Conservation (phyloP, 2,797 vertebrate species). For the Saxicola maurus region DNA sequence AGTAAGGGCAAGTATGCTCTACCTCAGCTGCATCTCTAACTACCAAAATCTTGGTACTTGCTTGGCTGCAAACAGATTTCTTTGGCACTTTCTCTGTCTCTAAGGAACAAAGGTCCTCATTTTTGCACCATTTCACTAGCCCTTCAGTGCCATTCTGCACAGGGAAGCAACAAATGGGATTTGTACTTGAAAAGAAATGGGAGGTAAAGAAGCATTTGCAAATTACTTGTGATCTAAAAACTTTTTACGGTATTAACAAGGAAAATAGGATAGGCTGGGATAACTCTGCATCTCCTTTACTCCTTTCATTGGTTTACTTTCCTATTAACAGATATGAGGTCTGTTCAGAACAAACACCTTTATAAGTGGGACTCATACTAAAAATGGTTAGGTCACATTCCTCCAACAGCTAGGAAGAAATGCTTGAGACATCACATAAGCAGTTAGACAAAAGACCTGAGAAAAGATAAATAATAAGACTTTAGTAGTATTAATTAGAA, state of each 20-base stretch:
- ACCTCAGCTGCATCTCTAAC: neutral
- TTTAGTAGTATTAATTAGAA: neutral
- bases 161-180: neutral
- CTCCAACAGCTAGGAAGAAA: neutral
- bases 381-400: neutral
- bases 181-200: neutral
- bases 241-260: neutral
- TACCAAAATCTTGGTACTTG: neutral
- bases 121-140: neutral
- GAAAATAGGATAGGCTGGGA: neutral
- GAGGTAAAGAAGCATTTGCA: neutral
- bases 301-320: neutral
- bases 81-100: neutral
- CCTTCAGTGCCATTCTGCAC: neutral
- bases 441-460: neutral
- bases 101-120: neutral
- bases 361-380: neutral
- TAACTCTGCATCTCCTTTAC: neutral
- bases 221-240: neutral
- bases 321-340: neutral
- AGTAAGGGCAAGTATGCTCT: neutral
- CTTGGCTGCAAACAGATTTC: neutral
- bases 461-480: neutral
- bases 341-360: neutral
- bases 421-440: neutral